Base-by-base conservation (phyloP, 2,888 invertebrate species). In the Cosmorhoe ocellata region DNA sequence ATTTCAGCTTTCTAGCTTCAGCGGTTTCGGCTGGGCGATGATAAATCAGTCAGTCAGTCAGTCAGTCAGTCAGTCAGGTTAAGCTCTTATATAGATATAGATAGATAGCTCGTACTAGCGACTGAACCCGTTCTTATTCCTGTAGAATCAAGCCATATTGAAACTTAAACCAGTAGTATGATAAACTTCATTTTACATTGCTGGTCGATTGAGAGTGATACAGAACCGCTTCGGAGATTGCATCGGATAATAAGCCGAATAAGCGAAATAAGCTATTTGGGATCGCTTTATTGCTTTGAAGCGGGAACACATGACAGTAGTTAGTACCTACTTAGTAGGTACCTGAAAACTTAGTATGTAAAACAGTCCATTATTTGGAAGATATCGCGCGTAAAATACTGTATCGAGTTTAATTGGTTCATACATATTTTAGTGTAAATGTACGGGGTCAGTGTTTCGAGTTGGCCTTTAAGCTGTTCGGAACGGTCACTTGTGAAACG, bases 361-460 rank as follows among this genome's bases (percentile, higher is more conserved):
- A 44, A 31, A 41, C 40, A 31, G 40, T 14, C 40, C 39, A 44
- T 44, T 44, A 50, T 44, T 39, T 39, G 30, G 36, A 11, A 40
- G 39, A 40, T 32, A 38, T 43, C 49, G 43, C 28, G 43, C 39
- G 33, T 5, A 46, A 50, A 42, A 51, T 34, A 34, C 40, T n/a
- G 34, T 39, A 45, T 34, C 32, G 32, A 26, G 37, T 30, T n/a
- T 43, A 40, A 44, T 52, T 47, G 48, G 34, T 40, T 44, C 43
- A 31, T 41, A 48, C 39, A 48, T 53, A 53, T 31, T n/a, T n/a
- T 52, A 53, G 36, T 37, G 44, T n/a, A n/a, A n/a, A n/a, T 34
- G 36, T 32, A 13, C 32, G 30, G 24, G 31, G 22, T 24, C 12
- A 26, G 14, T 33, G 36, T 34, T 40, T 18, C n/a, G n/a, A n/a